Evolutionary conservation across 2,888 invertebrate genomes (phyloP).

Genomic region (Drosophila mimetica): DNA sequence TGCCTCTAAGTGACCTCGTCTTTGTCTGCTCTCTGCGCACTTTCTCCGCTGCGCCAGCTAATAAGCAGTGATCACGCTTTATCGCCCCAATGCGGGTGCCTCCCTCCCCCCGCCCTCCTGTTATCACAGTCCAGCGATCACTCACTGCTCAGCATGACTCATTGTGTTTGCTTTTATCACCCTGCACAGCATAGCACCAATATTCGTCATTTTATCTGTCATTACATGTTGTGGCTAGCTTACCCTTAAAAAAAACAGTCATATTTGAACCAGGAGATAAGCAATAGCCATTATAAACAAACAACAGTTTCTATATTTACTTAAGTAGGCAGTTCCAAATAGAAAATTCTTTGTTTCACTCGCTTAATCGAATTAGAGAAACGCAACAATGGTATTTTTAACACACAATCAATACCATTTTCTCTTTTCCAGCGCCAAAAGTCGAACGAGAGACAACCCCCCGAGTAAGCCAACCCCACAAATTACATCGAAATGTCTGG

Average conservation of each 20-base stretch:
- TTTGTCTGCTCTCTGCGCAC: conserved; percentile 50
- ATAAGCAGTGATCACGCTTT: conserved; percentile 50
- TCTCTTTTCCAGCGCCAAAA: conserved; percentile 40
- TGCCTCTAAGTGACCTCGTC: conserved; percentile 31
- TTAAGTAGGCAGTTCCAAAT: neutral
- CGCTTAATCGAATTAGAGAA: conserved; percentile 39
- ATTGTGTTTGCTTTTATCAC: conserved; percentile 19
- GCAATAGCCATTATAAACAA: too few species aligned
- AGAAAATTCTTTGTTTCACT: neutral
- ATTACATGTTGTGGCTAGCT: conserved; percentile 1
- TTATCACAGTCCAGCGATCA: conserved; percentile 45
- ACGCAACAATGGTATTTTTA: conserved; percentile 54
- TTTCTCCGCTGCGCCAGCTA: conserved; percentile 53
- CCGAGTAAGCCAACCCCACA: conserved; percentile 29
- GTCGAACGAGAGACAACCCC: conserved; percentile 13
- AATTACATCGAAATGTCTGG: conserved; percentile 89
- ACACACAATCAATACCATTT: conserved; percentile 43
- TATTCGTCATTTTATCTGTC: conserved; percentile 1
- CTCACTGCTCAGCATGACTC: conserved; percentile 20
- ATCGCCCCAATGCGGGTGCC: conserved; percentile 61
- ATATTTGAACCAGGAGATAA: neutral
- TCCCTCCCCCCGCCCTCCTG: conserved; percentile 8
- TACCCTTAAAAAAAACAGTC: neutral
- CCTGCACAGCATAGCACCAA: conserved; percentile 3
- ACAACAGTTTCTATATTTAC: neutral